Conservation (phyloP, 1,140 invertebrate species). For the Pseudomyrmex concolor region DNA sequence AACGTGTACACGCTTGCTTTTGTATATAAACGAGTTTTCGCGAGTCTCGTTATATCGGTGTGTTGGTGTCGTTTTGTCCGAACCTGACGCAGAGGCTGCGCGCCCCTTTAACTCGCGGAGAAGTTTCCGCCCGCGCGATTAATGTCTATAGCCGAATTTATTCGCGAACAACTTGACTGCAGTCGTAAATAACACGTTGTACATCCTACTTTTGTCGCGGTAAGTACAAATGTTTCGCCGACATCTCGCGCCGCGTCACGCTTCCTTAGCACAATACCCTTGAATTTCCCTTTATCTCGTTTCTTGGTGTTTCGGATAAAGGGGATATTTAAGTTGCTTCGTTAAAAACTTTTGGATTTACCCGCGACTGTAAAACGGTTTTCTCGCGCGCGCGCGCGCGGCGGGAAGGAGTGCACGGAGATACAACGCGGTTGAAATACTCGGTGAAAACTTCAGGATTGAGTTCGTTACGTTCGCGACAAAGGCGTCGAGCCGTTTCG, state of each 20-base stretch:
- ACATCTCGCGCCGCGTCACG: background rate
- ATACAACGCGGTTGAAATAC: background rate
- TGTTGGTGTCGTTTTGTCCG: background rate
- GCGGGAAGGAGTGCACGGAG: too few relatives aligned
- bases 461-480: constrained; percentile 9
- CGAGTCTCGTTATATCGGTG: too few relatives aligned
- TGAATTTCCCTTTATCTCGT: constrained; percentile 42
- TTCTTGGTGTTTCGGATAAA: constrained; percentile 41
- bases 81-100: background rate
- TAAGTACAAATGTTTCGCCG: constrained; percentile 46
- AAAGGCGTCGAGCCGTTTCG: background rate
- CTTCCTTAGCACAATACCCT: constrained; percentile 20
- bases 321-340: constrained; percentile 41
- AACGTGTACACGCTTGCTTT: background rate
- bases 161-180: constrained; percentile 33
- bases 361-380: constrained; percentile 5
- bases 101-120: background rate
- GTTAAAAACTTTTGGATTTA: constrained; percentile 55
- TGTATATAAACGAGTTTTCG: background rate
- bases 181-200: constrained; percentile 34
- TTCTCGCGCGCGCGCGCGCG: background rate
- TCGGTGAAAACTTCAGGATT: background rate
- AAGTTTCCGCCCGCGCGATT: constrained; percentile 36
- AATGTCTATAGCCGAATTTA: constrained; percentile 44
- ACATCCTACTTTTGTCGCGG: constrained; percentile 21